Percentiles rank a stretch among this genome's conserved stretches.
Conservation (phyloP, 1,140 invertebrate species). For the Heterodera carotae region DNA sequence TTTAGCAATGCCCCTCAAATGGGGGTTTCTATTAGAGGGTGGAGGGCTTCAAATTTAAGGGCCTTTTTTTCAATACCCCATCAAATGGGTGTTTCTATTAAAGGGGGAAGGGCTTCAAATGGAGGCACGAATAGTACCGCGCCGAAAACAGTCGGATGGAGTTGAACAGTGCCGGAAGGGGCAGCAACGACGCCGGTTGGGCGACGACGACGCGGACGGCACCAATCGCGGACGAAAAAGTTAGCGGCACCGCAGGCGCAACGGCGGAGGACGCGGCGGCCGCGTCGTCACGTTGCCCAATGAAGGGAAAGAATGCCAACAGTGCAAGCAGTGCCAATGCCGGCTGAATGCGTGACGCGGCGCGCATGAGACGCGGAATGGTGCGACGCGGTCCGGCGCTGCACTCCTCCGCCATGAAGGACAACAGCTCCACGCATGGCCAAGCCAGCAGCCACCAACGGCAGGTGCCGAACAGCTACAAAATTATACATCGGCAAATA, state of each 20-base stretch:
- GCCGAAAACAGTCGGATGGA: constrained; percentile 45
- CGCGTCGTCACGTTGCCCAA: not conserved
- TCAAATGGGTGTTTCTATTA: too few species aligned
- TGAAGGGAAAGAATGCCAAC: constrained; percentile 43
- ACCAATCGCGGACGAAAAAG: too few species aligned
- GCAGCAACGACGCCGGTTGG: constrained; percentile 15
- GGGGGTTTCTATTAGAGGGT: too few species aligned
- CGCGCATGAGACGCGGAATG: constrained; percentile 12
- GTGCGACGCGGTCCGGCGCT: constrained; percentile 33
- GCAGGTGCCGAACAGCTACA: constrained; percentile 13
- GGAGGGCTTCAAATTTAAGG: too few species aligned
- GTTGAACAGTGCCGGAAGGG: constrained; percentile 39
- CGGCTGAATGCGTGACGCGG: constrained; percentile 7
- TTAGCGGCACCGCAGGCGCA: too few species aligned
- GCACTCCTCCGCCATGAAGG: constrained; percentile 40
- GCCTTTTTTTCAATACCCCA: too few species aligned
- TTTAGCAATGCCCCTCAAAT: too few species aligned
- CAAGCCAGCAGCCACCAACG: constrained; percentile 36
- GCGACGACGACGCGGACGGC: too few species aligned
- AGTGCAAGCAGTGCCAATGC: constrained; percentile 30
- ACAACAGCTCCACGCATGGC: constrained; percentile 34
- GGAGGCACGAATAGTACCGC: too few species aligned
- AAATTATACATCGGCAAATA: not conserved
- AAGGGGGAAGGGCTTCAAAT: too few species aligned
- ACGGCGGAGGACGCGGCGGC: too few species aligned